These are phyloP conservation scores for Ceratina australensis DNA, from an alignment of 1,140 invertebrate genomes.

Conservation along the genomic window DNA sequence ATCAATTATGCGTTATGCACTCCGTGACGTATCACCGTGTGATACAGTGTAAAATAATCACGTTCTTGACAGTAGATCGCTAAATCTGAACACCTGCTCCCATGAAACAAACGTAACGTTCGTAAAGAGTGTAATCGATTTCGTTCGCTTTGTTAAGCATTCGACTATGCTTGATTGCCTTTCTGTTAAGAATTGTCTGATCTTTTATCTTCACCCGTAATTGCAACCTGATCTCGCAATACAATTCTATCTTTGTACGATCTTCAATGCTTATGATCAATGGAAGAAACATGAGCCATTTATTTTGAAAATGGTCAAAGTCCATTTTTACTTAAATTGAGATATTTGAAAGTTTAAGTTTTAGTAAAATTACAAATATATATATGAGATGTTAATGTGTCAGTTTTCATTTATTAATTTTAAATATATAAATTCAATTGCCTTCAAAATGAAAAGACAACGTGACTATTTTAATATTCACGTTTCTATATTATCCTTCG, in stretches of 20 bases:
- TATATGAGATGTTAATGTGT: too few species aligned
- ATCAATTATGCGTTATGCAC: background rate
- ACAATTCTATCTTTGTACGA: background rate
- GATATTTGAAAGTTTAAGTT: too few species aligned
- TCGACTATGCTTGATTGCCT: conserved; percentile 6
- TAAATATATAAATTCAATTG: too few species aligned
- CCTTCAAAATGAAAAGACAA: too few species aligned
- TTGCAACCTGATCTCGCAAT: background rate
- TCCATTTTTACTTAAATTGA: too few species aligned
- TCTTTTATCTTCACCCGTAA: background rate
- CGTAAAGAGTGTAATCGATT: conserved; percentile 11
- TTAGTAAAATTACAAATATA: too few species aligned
- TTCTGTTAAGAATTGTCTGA: conserved; percentile 21
- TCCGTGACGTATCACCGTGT: background rate
- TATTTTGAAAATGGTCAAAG: too few species aligned
- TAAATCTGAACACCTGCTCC: background rate
- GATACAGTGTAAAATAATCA: background rate
- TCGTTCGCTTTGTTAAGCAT: conserved; percentile 29
- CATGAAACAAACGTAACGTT: background rate
- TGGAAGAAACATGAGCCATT: too few species aligned
- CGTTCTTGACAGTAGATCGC: background rate
- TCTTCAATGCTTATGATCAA: too few species aligned
- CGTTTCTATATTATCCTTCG: too few species aligned
- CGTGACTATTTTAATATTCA: too few species aligned
- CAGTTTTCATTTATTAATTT: too few species aligned